A percentile compares a stretch with the other conserved stretches of the same genome.
Evolutionary conservation across 2,797 vertebrate genomes (phyloP).

Genomic region (Aulostomus chinensis): DNA sequence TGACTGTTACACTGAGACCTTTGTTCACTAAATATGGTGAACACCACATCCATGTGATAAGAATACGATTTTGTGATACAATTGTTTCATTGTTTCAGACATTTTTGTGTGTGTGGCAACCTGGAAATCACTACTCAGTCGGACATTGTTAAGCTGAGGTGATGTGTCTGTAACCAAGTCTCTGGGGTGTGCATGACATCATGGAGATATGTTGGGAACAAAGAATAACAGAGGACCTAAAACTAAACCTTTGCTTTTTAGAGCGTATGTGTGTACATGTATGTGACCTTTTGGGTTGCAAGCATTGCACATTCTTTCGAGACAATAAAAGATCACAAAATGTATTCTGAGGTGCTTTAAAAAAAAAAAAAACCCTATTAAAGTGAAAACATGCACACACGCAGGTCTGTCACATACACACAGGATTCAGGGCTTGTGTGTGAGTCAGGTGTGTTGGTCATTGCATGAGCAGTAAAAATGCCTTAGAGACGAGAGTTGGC

Average conservation of each 20-base stretch:
- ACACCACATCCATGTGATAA: constrained; percentile 30
- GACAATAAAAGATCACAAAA: too few relatives aligned
- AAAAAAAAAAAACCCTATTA: too few relatives aligned
- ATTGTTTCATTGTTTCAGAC: constrained; percentile 33
- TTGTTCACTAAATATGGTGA: constrained; percentile 22
- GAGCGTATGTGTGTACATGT: constrained; percentile 4
- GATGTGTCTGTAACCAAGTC: constrained; percentile 21
- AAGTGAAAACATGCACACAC: too few relatives aligned
- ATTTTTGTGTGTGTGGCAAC: constrained; percentile 26
- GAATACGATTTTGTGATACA: constrained; percentile 20
- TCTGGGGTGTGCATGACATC: constrained; percentile 32
- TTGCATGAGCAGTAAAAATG: too few relatives aligned
- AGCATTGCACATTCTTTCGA: constrained; percentile 13
- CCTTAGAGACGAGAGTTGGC: too few relatives aligned
- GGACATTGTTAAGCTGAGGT: constrained; percentile 42
- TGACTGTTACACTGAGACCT: constrained; percentile 3
- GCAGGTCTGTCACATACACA: too few relatives aligned
- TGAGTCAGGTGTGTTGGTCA: too few relatives aligned
- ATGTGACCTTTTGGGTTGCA: neutral
- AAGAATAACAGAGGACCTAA: constrained; percentile 10
- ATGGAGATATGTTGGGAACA: constrained; percentile 18
- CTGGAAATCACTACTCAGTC: constrained; percentile 40
- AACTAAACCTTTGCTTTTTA: constrained; percentile 36
- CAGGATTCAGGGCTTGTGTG: too few relatives aligned
- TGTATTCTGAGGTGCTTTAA: too few relatives aligned